Percentiles rank a stretch among this genome's conserved stretches.
Conservation (phyloP, 2,797 vertebrate genomes). For the Caiman crocodilus region DNA sequence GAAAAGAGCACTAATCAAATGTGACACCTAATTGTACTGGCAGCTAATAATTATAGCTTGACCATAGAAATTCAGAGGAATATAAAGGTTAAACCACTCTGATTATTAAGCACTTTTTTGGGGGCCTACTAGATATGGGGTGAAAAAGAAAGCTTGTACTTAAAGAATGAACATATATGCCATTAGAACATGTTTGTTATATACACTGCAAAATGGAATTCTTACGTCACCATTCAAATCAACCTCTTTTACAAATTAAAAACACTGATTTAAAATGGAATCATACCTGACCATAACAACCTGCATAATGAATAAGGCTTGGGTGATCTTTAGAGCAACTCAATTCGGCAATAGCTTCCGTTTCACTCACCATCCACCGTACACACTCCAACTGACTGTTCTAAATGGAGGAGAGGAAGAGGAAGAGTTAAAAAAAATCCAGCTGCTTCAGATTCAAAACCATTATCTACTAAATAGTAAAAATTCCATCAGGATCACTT, state of each 20-base stretch:
- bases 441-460: constrained; percentile 23
- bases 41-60: background rate
- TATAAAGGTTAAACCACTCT: background rate
- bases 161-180: background rate
- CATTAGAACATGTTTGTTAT: background rate
- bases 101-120: background rate
- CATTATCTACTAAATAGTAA: background rate
- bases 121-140: background rate
- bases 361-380: constrained; percentile 98
- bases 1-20: background rate
- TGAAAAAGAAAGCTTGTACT: background rate
- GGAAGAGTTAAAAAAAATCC: background rate
- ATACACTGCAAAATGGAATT: background rate
- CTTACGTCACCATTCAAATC: background rate
- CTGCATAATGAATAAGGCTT: constrained; percentile 97
- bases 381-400: constrained; percentile 96
- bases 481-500: background rate
- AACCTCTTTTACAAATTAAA: constrained; percentile 3
- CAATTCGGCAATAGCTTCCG: constrained; percentile 96
- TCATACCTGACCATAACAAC: constrained; percentile 93
- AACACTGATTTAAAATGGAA: background rate
- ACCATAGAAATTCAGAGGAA: background rate
- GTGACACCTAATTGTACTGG: background rate
- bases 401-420: constrained; percentile 74
- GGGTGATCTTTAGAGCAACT: constrained; percentile 96